Evolutionary conservation across 2,888 invertebrate genomes (phyloP), one percentile per base, ranked within the genome.

Genomic region (Tenthredo mesomela): DNA sequence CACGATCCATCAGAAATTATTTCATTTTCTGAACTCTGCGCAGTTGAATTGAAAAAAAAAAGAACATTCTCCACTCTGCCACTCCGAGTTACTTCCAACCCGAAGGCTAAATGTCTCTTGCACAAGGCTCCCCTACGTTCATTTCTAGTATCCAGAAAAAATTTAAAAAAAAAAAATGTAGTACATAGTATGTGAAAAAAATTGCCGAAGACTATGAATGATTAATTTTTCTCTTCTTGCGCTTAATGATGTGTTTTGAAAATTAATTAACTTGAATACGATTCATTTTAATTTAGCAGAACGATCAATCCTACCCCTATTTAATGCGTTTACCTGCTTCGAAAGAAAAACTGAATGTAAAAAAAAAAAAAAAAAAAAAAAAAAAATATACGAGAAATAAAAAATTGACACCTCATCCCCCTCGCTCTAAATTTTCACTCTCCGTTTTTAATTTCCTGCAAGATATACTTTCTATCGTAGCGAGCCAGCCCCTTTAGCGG

Each of bases 401-500:
- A 67, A 29, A 33, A 25, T 67, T 25, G 29, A 33, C 7, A 67
- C 67, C 67, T 25, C 21, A 18, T 29, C n/a, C 37, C n/a, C 37
- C 37, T 70, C 18, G n/a, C 9, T 70, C 33, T n/a, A 70, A 75
- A 75, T 47, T 47, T 75, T 47, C 43, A 67, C 15, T n/a, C 75
- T 75, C 47, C 75, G 43, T 47, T 75, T 47, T 75, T 75, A 75
- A 75, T 75, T 75, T 75, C 75, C 75, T 75, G 75, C 6, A 40
- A 15, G 25, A n/a, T 43, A n/a, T 43, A 37, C 29, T 29, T 33
- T 37, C 37, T 37, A 37, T 37, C 70, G 33, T n/a, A n/a, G n/a
- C n/a, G 18, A 18, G n/a, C 0, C 37, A 37, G n/a, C 33, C 33
- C 6, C 29, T 37, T 70, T 15, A 5, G 21, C 5, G 47, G 75